Conservation (phyloP, 2,797 vertebrate species). For the Tachyglossus aculeatus region DNA sequence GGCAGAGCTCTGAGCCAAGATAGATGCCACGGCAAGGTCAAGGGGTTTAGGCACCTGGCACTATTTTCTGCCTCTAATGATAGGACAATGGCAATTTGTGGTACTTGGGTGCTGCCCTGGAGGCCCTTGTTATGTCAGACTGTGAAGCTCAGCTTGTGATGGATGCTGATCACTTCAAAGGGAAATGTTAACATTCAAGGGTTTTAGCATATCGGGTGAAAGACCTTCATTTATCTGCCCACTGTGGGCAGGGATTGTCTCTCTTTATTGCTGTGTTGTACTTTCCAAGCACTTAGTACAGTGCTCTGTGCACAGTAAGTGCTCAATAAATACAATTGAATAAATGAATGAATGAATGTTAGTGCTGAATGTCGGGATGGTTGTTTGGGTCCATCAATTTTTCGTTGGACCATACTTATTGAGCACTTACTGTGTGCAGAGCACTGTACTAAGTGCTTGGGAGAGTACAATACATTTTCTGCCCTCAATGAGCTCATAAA, state of each 20-base stretch:
- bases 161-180: slow-evolving; percentile 54
- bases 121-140: slow-evolving; percentile 64
- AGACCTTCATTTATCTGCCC: too few relatives aligned
- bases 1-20: slow-evolving; percentile 72
- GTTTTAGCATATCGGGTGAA: slow-evolving; percentile 43
- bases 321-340: slow-evolving; percentile 54
- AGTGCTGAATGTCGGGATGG: slow-evolving; percentile 38
- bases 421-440: too few relatives aligned
- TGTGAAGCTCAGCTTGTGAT: slow-evolving; percentile 58
- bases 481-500: too few relatives aligned
- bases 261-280: too few relatives aligned
- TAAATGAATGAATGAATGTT: slow-evolving; percentile 37
- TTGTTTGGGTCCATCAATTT: slow-evolving; percentile 20
- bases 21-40: slow-evolving; percentile 74
- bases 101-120: slow-evolving; percentile 55
- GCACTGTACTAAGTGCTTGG: too few relatives aligned
- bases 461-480: too few relatives aligned
- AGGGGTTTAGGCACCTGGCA: slow-evolving; percentile 74
- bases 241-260: too few relatives aligned
- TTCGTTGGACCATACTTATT: too few relatives aligned
- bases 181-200: slow-evolving; percentile 61
- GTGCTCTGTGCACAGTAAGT: too few relatives aligned
- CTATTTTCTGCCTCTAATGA: slow-evolving; percentile 68
- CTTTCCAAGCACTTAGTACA: too few relatives aligned
- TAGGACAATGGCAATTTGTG: slow-evolving; percentile 70